These are phyloP conservation scores for Brachionus asplanchnoidis DNA, from an alignment of 1,140 invertebrate species.

Conservation along the genomic window DNA sequence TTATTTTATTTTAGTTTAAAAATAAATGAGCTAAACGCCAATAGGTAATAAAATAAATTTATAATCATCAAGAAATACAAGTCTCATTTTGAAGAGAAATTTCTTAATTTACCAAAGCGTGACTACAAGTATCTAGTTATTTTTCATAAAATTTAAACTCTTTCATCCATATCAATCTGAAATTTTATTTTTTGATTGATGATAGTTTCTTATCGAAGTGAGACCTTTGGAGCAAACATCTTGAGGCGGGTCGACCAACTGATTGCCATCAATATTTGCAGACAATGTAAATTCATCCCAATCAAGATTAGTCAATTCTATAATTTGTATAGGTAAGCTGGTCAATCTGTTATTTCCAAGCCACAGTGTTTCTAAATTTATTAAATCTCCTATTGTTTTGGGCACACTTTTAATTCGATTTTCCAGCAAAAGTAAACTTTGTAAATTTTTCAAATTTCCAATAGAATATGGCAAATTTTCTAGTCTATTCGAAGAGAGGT, in stretches of 20 bases:
- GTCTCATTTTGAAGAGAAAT: background rate
- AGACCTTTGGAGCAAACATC: slow-evolving; percentile 53
- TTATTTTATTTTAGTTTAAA: background rate
- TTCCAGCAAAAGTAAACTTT: slow-evolving; percentile 51
- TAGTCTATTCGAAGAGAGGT: slow-evolving; percentile 51
- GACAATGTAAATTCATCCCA: slow-evolving; percentile 52
- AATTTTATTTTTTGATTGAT: slow-evolving; percentile 26
- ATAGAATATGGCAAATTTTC: slow-evolving; percentile 49
- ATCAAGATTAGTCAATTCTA: slow-evolving; percentile 50
- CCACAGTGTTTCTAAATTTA: slow-evolving; percentile 52
- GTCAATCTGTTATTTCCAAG: slow-evolving; percentile 53
- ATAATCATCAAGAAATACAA: background rate
- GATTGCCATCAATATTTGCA: slow-evolving; percentile 53
- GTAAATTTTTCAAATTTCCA: slow-evolving; percentile 49
- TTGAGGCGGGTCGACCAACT: slow-evolving; percentile 51
- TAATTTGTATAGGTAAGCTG: slow-evolving; percentile 51
- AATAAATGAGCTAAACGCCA: background rate
- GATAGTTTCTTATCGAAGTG: slow-evolving; percentile 44
- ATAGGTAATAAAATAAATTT: slow-evolving; percentile 2
- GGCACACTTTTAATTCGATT: slow-evolving; percentile 53
- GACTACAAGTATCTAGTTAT: background rate
- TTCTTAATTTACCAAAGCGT: slow-evolving; percentile 11
- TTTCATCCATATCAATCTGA: slow-evolving; percentile 2
- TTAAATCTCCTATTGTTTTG: slow-evolving; percentile 50
- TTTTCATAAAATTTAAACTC: background rate